phyloP scores from a whole-genome alignment of 2,113 vertebrate genomes.

The Nymphicus hollandicus region DNA sequence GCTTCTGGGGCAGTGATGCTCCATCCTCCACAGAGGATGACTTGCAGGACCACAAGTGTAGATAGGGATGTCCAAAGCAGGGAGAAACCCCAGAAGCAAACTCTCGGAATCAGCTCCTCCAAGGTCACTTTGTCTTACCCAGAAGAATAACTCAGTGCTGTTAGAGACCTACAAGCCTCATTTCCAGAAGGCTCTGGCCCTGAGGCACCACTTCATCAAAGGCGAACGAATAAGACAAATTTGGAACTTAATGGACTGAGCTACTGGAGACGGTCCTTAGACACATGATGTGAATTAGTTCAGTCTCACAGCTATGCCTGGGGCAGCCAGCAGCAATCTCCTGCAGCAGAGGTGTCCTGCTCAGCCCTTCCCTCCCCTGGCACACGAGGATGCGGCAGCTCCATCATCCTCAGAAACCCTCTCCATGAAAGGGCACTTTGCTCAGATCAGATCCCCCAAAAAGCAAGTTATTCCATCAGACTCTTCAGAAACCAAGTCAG shows the following conservation, averaged over 20 bases:
- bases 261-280: rapidly evolving
- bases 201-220: not conserved
- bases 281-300: rapidly evolving
- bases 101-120: not conserved
- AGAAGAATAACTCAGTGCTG: not conserved
- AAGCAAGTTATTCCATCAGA: not conserved
- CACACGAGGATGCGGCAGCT: not conserved
- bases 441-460: rapidly evolving
- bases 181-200: not conserved
- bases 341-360: not conserved
- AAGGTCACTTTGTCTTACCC: not conserved
- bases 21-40: rapidly evolving
- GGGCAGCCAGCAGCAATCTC: not conserved
- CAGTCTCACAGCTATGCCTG: not conserved
- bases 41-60: rapidly evolving
- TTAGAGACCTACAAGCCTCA: not conserved
- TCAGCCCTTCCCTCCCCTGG: not conserved
- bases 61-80: rapidly evolving
- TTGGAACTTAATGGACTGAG: not conserved
- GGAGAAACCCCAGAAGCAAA: not conserved
- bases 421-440: not conserved
- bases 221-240: not conserved
- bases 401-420: not conserved
- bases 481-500: rapidly evolving
- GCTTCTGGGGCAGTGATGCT: not conserved